Conservation (phyloP, 2,888 invertebrate species). For the Chironomus riparius region DNA sequence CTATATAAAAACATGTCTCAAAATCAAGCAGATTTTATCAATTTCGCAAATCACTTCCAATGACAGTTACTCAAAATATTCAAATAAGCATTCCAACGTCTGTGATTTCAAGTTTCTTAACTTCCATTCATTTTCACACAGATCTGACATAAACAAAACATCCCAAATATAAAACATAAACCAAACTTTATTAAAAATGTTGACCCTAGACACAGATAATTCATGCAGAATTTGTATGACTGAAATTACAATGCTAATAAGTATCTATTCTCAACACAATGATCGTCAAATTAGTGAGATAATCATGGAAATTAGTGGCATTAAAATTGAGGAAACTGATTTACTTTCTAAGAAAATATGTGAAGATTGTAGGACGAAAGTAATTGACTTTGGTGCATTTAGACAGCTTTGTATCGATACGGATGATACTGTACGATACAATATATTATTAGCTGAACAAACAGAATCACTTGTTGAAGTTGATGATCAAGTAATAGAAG, state of each 20-base stretch:
- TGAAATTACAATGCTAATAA: not conserved
- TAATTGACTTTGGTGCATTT: not conserved
- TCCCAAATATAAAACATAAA: not conserved
- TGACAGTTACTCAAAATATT: not conserved
- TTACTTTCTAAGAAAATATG: conserved; percentile 5
- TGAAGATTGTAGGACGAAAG: not conserved
- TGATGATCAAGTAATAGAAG: not conserved
- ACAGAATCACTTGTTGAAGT: not conserved
- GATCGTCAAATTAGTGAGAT: not conserved
- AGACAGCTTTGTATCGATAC: conserved; percentile 18
- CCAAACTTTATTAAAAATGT: not conserved
- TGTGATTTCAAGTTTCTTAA: not conserved
- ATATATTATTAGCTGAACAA: conserved; percentile 4
- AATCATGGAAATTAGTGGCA: conserved; percentile 7
- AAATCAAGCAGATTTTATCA: not conserved
- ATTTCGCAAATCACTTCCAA: not conserved
- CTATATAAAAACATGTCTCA: not conserved
- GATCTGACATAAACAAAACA: not conserved
- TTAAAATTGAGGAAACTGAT: conserved; percentile 2
- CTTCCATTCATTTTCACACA: not conserved
- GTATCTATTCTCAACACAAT: not conserved
- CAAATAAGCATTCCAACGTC: not conserved
- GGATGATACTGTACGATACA: conserved; percentile 14
- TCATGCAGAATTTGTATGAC: conserved; percentile 13
- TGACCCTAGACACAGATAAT: not conserved